phyloP scores from a whole-genome alignment of 2,888 invertebrate genomes.

The Geophilus truncorum region DNA sequence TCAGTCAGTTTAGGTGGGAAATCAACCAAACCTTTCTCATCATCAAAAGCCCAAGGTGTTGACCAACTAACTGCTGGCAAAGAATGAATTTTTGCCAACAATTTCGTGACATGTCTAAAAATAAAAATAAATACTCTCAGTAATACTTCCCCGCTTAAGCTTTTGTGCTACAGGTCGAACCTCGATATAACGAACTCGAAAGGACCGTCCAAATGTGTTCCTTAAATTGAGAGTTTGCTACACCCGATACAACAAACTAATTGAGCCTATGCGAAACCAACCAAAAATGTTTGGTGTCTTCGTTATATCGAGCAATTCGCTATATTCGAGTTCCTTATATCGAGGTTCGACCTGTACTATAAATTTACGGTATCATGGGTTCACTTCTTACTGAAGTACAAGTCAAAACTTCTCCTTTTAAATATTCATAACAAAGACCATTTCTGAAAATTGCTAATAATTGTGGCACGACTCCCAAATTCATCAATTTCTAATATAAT shows the following conservation, averaged over 20 bases:
- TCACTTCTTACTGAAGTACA: not conserved
- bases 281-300: not conserved
- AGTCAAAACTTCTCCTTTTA: not conserved
- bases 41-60: not conserved
- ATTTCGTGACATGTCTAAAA: not conserved
- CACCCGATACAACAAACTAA: too few relatives aligned
- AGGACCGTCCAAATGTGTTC: not conserved
- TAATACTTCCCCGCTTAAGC: too few relatives aligned
- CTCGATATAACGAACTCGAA: too few relatives aligned
- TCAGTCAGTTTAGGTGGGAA: slow-evolving; percentile 8
- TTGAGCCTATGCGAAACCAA: too few relatives aligned
- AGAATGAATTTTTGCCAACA: not conserved
- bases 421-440: slow-evolving; percentile 14
- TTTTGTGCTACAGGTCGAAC: too few relatives aligned
- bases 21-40: not conserved
- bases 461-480: not conserved
- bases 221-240: too few relatives aligned
- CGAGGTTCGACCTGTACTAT: too few relatives aligned
- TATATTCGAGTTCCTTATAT: too few relatives aligned
- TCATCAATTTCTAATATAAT: slow-evolving; percentile 10
- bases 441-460: slow-evolving; percentile 28
- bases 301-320: too few relatives aligned
- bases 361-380: slow-evolving; percentile 21
- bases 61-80: not conserved
- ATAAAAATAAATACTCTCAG: too few relatives aligned